These are phyloP conservation scores for Falcaria lacertinaria DNA, from an alignment of 2,888 invertebrate species.

Conservation along the genomic window DNA sequence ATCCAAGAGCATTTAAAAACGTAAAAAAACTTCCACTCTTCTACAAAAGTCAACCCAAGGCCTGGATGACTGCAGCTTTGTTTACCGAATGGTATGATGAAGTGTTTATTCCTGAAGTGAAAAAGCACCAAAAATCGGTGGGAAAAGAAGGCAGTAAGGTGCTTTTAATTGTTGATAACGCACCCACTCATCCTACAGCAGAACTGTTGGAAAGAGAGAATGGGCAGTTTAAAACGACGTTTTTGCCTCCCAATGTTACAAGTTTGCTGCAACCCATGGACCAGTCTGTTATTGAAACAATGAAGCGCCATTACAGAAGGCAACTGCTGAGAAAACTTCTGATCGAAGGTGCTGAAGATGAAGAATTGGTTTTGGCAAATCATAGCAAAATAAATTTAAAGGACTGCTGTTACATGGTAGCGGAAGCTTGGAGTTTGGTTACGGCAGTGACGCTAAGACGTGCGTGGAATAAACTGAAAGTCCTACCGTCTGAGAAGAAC, in stretches of 20 bases:
- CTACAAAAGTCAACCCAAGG: conserved; percentile 13
- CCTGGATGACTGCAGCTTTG: conserved; percentile 12
- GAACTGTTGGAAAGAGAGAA: conserved; percentile 16
- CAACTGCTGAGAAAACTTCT: conserved; percentile 13
- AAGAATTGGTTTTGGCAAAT: conserved; percentile 11
- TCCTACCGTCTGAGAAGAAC: conserved; percentile 18
- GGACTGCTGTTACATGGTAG: conserved; percentile 13
- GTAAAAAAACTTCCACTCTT: conserved; percentile 16
- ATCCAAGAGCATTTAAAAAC: conserved; percentile 19
- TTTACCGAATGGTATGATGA: conserved; percentile 15
- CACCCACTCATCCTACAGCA: conserved; percentile 16
- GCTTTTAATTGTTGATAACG: conserved; percentile 17
- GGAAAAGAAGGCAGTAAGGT: conserved; percentile 15
- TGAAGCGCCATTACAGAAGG: conserved; percentile 19
- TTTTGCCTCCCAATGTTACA: conserved; percentile 19
- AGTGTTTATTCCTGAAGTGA: conserved; percentile 15
- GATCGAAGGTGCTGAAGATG: conserved; percentile 13
- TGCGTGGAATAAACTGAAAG: conserved; percentile 17
- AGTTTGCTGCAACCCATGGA: conserved; percentile 19
- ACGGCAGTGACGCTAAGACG: conserved; percentile 18
- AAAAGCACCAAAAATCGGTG: conserved; percentile 13
- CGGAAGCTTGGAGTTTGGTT: conserved; percentile 17
- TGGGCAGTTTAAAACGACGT: conserved; percentile 16
- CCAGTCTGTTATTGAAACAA: conserved; percentile 16
- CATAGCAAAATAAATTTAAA: conserved; percentile 8